Conservation (phyloP, 1,140 invertebrate genomes). For the Heliconius congener region DNA sequence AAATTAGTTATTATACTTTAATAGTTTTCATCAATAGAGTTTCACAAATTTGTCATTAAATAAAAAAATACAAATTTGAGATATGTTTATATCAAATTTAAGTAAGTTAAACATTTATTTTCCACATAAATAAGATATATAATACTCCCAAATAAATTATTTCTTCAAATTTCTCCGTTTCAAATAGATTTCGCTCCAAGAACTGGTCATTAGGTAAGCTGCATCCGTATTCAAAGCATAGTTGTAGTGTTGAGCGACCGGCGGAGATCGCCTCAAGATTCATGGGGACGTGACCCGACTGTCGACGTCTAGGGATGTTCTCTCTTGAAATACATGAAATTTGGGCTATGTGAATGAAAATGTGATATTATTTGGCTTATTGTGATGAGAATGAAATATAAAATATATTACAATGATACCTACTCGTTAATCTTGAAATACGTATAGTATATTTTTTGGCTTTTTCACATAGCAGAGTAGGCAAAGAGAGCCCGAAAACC, state of each 20-base stretch:
- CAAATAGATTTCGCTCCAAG: conserved; percentile 2
- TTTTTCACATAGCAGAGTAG: too few relatives aligned
- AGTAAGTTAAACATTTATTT: background rate
- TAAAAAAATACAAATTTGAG: background rate
- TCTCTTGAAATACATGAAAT: background rate
- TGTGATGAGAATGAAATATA: background rate
- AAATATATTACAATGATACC: background rate
- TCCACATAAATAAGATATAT: background rate
- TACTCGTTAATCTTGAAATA: too few relatives aligned
- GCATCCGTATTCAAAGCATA: conserved; percentile 24
- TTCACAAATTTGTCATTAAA: too few relatives aligned
- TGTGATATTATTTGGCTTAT: background rate
- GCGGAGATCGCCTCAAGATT: conserved; percentile 28
- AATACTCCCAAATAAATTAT: background rate
- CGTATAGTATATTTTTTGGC: background rate
- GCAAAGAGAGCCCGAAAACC: too few relatives aligned
- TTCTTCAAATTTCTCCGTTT: background rate
- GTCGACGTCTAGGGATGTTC: conserved; percentile 14
- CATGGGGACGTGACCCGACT: conserved; percentile 23
- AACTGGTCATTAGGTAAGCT: conserved; percentile 22
- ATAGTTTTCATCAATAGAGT: too few relatives aligned
- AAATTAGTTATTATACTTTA: too few relatives aligned
- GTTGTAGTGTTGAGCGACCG: conserved; percentile 20
- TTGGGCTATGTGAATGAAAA: background rate
- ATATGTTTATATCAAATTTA: too few relatives aligned